Percentiles rank a stretch among this genome's conserved stretches.
These are phyloP conservation scores for Stylophora pistillata DNA, from an alignment of 64 coral and sea anemone genomes.

Conservation along the genomic window DNA sequence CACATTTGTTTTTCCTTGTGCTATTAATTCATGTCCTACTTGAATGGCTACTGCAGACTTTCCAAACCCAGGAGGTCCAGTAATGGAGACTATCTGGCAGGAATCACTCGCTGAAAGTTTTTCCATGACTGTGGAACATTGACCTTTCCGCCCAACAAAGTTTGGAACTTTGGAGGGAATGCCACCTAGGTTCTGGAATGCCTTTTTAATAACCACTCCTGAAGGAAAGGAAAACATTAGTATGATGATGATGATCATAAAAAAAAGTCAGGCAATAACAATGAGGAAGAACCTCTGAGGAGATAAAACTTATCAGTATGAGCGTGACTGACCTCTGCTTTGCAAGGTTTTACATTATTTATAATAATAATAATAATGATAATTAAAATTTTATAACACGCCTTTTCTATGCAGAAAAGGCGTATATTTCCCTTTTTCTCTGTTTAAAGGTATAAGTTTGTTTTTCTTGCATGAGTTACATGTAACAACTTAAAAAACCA, in stretches of 20 bases:
- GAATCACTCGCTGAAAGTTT: slow-evolving; percentile 50
- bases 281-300: no score
- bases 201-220: slow-evolving; percentile 60
- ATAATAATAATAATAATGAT: no score
- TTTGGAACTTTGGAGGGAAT: slow-evolving; percentile 74
- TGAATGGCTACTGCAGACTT: slow-evolving; percentile 92
- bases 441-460: no score
- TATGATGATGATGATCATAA: not conserved
- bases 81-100: slow-evolving; percentile 85
- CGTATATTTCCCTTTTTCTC: no score
- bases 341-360: no score
- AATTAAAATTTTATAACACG: no score
- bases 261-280: not conserved
- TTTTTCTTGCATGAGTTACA: no score
- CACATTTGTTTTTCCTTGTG: slow-evolving; percentile 45
- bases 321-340: no score
- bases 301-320: no score
- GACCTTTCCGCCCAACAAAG: slow-evolving; percentile 82
- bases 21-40: slow-evolving; percentile 86
- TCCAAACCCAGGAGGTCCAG: slow-evolving; percentile 90
- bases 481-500: no score
- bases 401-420: no score
- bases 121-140: slow-evolving; percentile 69
- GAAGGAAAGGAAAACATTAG: not conserved
- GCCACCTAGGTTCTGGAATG: slow-evolving; percentile 79